These are phyloP conservation scores for Okamejei kenojei DNA, from an alignment of 2,797 vertebrate genomes.

Conservation along the genomic window DNA sequence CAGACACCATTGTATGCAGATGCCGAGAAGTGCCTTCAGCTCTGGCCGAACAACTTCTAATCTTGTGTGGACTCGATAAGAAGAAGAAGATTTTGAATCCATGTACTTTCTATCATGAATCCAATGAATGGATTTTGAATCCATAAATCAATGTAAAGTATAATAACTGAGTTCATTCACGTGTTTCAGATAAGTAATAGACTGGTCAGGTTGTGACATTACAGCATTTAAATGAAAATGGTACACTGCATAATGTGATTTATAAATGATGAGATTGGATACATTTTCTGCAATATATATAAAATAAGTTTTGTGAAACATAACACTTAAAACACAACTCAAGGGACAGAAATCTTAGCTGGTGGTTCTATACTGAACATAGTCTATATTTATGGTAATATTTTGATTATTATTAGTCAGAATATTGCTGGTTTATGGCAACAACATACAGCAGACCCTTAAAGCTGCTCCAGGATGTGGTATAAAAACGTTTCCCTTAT, in stretches of 20 bases:
- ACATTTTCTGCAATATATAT: background rate
- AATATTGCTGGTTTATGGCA: background rate
- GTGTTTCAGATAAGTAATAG: background rate
- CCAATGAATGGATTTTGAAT: background rate
- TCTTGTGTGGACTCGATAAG: too few relatives aligned
- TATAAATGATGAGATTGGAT: background rate
- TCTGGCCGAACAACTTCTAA: too few relatives aligned
- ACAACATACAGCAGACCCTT: background rate
- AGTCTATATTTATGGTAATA: background rate
- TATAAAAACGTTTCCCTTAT: background rate
- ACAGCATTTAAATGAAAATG: background rate
- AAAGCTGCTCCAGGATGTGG: background rate
- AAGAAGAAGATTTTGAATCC: too few relatives aligned
- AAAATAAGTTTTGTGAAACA: background rate
- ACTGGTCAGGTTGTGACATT: background rate
- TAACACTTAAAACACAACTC: background rate
- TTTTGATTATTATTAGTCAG: conserved; percentile 26
- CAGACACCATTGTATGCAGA: too few relatives aligned
- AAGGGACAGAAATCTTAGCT: background rate
- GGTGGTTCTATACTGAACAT: background rate
- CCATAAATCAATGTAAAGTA: background rate
- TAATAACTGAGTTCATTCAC: background rate
- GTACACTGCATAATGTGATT: background rate
- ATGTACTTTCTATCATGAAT: too few relatives aligned
- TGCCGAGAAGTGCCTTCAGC: too few relatives aligned